phyloP scores from a whole-genome alignment of 2,113 vertebrate species.

The Laticauda colubrina region DNA sequence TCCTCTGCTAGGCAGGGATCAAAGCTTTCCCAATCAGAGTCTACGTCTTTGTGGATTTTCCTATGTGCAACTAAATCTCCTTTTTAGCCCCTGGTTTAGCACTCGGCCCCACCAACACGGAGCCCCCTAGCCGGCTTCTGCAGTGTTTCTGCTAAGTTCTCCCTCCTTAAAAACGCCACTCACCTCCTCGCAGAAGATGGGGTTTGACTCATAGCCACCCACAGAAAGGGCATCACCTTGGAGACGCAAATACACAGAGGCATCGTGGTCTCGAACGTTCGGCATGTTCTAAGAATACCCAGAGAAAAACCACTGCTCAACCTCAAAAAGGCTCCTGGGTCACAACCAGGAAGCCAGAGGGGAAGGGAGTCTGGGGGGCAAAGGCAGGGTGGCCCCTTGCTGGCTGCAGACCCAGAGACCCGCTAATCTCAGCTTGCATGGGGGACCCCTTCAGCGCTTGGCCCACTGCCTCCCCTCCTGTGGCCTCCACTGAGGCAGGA shows the following conservation, averaged over 20 bases:
- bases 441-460: not conserved
- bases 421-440: not conserved
- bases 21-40: not conserved
- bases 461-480: not conserved
- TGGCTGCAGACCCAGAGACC: not conserved
- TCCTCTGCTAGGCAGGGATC: not conserved
- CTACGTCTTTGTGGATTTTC: not conserved
- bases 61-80: not conserved
- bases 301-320: not conserved
- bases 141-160: not conserved
- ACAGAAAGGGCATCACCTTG: conserved; percentile 97
- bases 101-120: not conserved
- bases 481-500: not conserved
- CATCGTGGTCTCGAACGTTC: conserved; percentile 93
- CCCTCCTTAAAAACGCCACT: conserved; percentile 7
- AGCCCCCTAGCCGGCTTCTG: not conserved
- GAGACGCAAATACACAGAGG: conserved; percentile 95
- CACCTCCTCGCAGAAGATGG: conserved; percentile 96
- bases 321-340: not conserved
- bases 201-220: conserved; percentile 93
- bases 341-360: not conserved
- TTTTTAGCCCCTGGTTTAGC: not conserved
- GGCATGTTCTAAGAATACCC: conserved; percentile 86
- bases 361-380: not conserved
- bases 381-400: not conserved